Evolutionary conservation across 2,888 invertebrate species (phyloP), one percentile per base, ranked within the genome.

Genomic region (Apomyelois bistriatella): DNA sequence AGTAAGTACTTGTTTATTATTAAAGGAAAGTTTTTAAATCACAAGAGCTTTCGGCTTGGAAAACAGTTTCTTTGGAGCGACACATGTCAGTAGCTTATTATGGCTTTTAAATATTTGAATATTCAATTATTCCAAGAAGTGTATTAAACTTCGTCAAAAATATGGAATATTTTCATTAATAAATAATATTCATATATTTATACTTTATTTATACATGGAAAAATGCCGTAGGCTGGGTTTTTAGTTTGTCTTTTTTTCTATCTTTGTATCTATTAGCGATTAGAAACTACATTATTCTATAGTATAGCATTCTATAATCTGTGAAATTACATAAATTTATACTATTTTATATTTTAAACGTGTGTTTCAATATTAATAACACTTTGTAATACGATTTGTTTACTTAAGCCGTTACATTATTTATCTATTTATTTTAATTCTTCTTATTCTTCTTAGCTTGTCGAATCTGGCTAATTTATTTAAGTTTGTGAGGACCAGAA

Each of bases 1-100:
- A 90, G 91, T 91, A 83, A 90, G 90, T 90, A 89, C 66, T 65
- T 56, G 60, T 68, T 62, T 60, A 61, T 57, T 57, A 55, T 61
- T 60, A 52, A 59, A 66, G 61, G 55, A 60, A 55, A 52, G 37
- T 58, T 57, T 43, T 58, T 48, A 47, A 53, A 58, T 48, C 59
- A 65, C 54, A 64, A 67, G 65, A 60, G 76, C 78, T 79, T 78
- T 67, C 68, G 64, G 78, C 78, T 79, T 78, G 62, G 54, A 51
- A 48, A n/a, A 54, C 55, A 52, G n/a, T 51, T 42, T 41, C 40
- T 7, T 41, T 41, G 35, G 53, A 51, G 52, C 53, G 49, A 55
- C 55, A 55, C 52, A 54, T 54, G 37, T 42, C 58, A 53, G 58
- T 58, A 69, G 56, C 56, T 58, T 57, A 47, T 52, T 52, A 42